Percentiles rank a stretch among this genome's conserved stretches.
Evolutionary conservation across 1,140 invertebrate species (phyloP).

Genomic region (Thaumetopoea pityocampa): DNA sequence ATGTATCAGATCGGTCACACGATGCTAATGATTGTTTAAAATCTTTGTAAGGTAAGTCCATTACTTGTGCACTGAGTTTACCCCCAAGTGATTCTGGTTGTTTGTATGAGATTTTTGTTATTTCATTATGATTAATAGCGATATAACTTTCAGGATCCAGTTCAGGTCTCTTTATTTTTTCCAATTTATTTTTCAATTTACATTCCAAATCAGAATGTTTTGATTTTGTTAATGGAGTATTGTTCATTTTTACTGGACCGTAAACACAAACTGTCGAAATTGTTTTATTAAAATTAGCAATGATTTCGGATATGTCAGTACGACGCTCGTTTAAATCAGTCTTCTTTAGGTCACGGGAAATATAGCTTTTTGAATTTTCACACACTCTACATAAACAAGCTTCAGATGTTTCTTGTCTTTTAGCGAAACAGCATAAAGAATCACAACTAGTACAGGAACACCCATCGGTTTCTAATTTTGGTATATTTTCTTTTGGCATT

Average conservation of each 20-base stretch:
- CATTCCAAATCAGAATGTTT: too few species aligned
- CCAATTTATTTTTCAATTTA: too few species aligned
- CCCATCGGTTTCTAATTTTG: not conserved
- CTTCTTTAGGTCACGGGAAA: not conserved
- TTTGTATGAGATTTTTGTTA: slow-evolving; percentile 5
- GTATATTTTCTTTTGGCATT: not conserved
- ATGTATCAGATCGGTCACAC: slow-evolving; percentile 4
- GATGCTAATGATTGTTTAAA: slow-evolving; percentile 23
- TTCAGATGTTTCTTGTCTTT: slow-evolving; percentile 13
- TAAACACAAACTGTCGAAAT: not conserved
- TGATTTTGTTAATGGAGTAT: not conserved
- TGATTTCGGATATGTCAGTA: not conserved
- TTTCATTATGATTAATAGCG: not conserved
- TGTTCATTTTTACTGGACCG: not conserved
- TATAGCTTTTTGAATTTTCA: slow-evolving; percentile 1
- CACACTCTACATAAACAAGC: slow-evolving; percentile 26
- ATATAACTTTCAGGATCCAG: not conserved
- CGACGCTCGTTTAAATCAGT: not conserved
- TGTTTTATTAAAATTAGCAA: not conserved
- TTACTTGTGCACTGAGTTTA: slow-evolving; percentile 46
- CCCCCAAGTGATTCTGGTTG: too few species aligned
- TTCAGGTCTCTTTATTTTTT: too few species aligned
- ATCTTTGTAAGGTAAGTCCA: slow-evolving; percentile 38
- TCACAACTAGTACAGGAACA: slow-evolving; percentile 42
- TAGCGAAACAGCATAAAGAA: slow-evolving; percentile 26